Evolutionary conservation across 2,113 vertebrate genomes (phyloP), one percentile per base, ranked within the genome.

Genomic region (Hippocampus abdominalis): DNA sequence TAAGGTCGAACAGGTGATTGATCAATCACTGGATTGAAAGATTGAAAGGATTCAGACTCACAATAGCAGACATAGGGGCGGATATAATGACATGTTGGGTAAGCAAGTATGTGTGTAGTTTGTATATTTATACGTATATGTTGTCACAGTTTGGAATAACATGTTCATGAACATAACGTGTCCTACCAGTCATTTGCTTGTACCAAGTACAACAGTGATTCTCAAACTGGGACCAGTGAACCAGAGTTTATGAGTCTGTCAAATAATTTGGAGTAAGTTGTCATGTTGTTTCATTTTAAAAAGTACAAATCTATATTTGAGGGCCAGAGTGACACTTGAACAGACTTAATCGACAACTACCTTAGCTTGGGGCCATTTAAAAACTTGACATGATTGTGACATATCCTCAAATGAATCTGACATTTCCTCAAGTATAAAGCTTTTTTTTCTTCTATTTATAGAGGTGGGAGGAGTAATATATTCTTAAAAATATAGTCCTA

Each of bases 1-100:
- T 66, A 66, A 69, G n/a, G n/a, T 56, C 46, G 42, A 54, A 64
- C 57, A 75, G 69, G 64, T 70, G 69, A 84, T 72, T 69, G 71
- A 72, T 49, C 6, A 18, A 49, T 25, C 54, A 23, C 5, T 57
- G n/a, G 51, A 23, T n/a, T 68, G 65, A 84, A 71, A 66, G 69
- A 71, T 64, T 70, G 80, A 51, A 59, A 75, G 69, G 74, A 68
- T 61, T 49, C 68, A 73, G 73, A n/a, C 6, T 16, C 7, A 51
- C 49, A 51, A 21, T 8, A 51, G n/a, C 51, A 54, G 51, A 54
- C n/a, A 54, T 23, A 9, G 11, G 51, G 51, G 21, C 10, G 21
- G n/a, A 54, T 49, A 20, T 20, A 20, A 49, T 16, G 16, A 49
- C 46, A 20, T 18, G 46, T 44, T 44, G 18, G 18, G 48, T 20